Conservation (phyloP, 2,797 vertebrate genomes). For the Neostethus bicornis region DNA sequence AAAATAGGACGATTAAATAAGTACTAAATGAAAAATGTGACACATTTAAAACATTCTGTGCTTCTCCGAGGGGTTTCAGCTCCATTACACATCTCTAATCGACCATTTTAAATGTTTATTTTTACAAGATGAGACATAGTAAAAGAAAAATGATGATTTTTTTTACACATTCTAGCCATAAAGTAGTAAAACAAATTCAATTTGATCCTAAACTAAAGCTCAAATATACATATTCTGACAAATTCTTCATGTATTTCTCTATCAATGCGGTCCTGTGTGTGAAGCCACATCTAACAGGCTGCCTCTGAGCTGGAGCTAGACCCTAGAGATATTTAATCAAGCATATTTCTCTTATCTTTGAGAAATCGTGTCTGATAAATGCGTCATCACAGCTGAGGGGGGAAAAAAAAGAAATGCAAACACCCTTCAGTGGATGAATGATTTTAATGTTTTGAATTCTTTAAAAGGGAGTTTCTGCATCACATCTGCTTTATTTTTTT, state of each 20-base stretch:
- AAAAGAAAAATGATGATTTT: too few relatives aligned
- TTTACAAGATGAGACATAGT: too few relatives aligned
- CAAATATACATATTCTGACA: too few relatives aligned
- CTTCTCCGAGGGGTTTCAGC: background rate
- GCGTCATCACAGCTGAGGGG: background rate
- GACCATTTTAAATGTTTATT: too few relatives aligned
- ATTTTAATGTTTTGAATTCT: background rate
- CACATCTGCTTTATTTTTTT: background rate
- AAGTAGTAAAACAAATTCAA: background rate
- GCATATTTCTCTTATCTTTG: background rate
- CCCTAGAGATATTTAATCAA: background rate
- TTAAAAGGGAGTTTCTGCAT: background rate
- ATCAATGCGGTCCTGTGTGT: background rate
- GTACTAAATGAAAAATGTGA: constrained; percentile 2
- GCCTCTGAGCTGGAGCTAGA: background rate
- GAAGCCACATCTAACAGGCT: background rate
- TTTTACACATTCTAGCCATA: background rate
- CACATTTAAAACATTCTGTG: background rate
- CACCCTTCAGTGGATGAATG: too few relatives aligned
- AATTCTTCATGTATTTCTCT: background rate
- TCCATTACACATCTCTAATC: too few relatives aligned
- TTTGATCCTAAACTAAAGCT: background rate
- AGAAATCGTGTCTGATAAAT: background rate
- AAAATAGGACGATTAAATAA: constrained; percentile 14
- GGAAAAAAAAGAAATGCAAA: too few relatives aligned